Evolutionary conservation across 2,113 vertebrate genomes (phyloP).

Genomic region (Dromas ardeola): DNA sequence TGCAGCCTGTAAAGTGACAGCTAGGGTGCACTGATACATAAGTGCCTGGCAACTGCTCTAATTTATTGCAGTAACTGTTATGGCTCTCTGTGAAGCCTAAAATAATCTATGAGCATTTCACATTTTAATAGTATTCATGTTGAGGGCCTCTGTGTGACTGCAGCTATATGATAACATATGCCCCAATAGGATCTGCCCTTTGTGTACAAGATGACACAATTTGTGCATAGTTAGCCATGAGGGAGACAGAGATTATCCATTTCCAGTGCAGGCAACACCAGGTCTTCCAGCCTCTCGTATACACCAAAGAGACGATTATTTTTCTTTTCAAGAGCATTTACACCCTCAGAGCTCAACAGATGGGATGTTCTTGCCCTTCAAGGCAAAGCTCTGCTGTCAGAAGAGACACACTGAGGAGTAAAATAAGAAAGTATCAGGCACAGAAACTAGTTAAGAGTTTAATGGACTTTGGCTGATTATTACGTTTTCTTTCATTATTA

Average conservation of each 20-base stretch:
- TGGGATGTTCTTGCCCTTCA: constrained; percentile 30
- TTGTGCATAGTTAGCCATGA: constrained; percentile 43
- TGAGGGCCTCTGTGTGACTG: constrained; percentile 57
- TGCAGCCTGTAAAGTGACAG: constrained; percentile 43
- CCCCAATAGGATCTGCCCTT: constrained; percentile 43
- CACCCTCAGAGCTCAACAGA: constrained; percentile 24
- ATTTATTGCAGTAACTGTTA: constrained; percentile 44
- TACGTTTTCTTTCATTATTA: neutral
- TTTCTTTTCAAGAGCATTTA: constrained; percentile 2
- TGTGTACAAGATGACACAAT: constrained; percentile 38
- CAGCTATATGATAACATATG: constrained; percentile 44
- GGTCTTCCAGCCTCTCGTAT: neutral
- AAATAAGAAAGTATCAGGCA: neutral
- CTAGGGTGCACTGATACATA: constrained; percentile 62
- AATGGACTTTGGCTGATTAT: constrained; percentile 10
- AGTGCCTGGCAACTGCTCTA: constrained; percentile 51
- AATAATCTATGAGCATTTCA: constrained; percentile 52
- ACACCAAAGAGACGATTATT: neutral
- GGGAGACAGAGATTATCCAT: constrained; percentile 36
- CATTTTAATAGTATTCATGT: constrained; percentile 55
- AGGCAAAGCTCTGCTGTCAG: constrained; percentile 28
- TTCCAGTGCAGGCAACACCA: neutral
- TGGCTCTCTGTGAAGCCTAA: constrained; percentile 58
- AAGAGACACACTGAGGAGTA: neutral
- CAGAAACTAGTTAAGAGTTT: neutral